Conservation (phyloP, 1,140 invertebrate species). For the Nasonia longicornis region DNA sequence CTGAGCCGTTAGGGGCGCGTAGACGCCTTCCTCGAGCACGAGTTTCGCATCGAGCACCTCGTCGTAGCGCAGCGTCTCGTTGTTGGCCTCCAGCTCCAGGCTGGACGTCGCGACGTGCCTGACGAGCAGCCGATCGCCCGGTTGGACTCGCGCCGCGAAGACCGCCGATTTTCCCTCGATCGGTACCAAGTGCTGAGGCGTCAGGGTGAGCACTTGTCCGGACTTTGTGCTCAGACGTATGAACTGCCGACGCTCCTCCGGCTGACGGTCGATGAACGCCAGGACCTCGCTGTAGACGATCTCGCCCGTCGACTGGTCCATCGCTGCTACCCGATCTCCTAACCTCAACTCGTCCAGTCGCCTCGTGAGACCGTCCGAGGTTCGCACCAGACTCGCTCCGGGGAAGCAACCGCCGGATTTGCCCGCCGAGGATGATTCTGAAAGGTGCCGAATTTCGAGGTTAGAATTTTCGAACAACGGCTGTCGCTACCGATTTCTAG, state of each 20-base stretch:
- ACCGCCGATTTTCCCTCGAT: conserved; percentile 65
- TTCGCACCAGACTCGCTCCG: conserved; percentile 73
- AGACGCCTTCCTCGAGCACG: conserved; percentile 79
- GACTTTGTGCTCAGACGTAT: conserved; percentile 78
- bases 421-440: conserved; percentile 92
- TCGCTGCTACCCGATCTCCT: conserved; percentile 86
- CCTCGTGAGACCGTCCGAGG: conserved; percentile 68
- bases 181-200: conserved; percentile 85
- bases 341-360: conserved; percentile 75
- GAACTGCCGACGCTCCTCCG: conserved; percentile 77
- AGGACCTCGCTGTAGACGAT: conserved; percentile 88
- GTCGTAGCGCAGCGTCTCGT: conserved; percentile 67
- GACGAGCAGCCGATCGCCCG: conserved; percentile 70
- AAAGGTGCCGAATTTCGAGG: conserved; percentile 60
- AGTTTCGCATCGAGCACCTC: conserved; percentile 74
- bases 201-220: conserved; percentile 80
- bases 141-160: conserved; percentile 73
- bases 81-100: conserved; percentile 59
- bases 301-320: conserved; percentile 74
- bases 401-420: conserved; percentile 87
- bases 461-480: background rate
- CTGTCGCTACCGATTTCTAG: background rate
- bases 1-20: conserved; percentile 87
- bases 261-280: conserved; percentile 87
- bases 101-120: conserved; percentile 63